Evolutionary conservation across 2,113 vertebrate species (phyloP).

Genomic region (Phasianus colchicus): DNA sequence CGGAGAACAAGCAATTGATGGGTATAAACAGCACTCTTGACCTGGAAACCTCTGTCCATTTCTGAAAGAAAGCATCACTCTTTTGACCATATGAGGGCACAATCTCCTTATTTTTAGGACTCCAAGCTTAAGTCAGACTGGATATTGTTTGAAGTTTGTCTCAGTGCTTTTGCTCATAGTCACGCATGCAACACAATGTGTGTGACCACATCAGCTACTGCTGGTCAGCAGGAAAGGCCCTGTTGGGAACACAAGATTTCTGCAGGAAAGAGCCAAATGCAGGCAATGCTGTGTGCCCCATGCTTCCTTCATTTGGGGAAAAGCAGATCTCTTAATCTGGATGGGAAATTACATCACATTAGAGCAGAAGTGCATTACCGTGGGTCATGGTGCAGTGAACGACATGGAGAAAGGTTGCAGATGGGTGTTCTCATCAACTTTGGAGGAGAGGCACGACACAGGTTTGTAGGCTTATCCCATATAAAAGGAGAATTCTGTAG

Average conservation of each 20-base stretch:
- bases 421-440: neutral
- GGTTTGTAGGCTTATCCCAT: neutral
- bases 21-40: conserved; percentile 24
- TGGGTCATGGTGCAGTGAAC: neutral
- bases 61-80: neutral
- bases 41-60: conserved; percentile 2
- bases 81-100: conserved; percentile 59
- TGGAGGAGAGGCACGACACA: neutral
- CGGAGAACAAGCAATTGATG: neutral
- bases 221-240: neutral
- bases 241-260: neutral
- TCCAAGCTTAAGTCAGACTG: neutral
- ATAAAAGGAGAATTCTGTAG: neutral
- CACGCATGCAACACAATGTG: neutral
- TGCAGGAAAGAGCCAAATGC: neutral
- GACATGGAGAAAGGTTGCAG: neutral
- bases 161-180: neutral
- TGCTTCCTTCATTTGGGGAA: rapidly evolving
- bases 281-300: neutral
- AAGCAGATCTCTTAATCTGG: neutral
- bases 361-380: rapidly evolving
- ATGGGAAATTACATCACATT: rapidly evolving
- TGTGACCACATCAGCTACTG: neutral
- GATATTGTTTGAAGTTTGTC: neutral
- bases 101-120: conserved; percentile 37